phyloP scores from a whole-genome alignment of 2,113 vertebrate species.

The Chlamydotis undulata region DNA sequence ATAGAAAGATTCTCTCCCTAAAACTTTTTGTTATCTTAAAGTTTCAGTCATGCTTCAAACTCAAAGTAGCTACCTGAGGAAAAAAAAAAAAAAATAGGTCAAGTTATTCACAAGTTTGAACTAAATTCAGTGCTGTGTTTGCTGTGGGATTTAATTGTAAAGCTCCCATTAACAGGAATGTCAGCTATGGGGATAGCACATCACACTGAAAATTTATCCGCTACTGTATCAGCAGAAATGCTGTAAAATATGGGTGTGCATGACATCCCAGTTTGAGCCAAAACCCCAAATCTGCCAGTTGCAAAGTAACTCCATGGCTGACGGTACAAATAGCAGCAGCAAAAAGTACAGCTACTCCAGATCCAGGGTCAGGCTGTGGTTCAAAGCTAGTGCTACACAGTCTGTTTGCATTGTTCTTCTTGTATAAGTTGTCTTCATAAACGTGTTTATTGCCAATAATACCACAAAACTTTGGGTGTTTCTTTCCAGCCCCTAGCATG shows the following conservation, averaged over 20 bases:
- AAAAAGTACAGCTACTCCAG: not conserved
- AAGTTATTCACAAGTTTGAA: not conserved
- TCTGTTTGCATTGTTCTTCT: not conserved
- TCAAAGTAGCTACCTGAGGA: not conserved
- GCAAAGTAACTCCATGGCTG: not conserved
- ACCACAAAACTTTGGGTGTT: not conserved
- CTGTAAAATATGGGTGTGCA: fast-evolving
- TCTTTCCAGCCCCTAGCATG: not conserved
- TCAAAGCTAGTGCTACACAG: not conserved
- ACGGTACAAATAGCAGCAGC: not conserved
- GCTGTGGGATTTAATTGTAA: not conserved
- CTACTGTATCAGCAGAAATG: not conserved
- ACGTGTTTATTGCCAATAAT: not conserved
- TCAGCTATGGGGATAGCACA: not conserved
- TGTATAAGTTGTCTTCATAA: too few relatives aligned
- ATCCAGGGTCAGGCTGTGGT: not conserved
- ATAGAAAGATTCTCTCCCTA: not conserved
- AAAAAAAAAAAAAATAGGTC: not conserved
- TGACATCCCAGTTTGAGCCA: not conserved
- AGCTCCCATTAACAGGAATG: not conserved
- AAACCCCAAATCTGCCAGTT: not conserved
- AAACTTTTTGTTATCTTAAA: not conserved
- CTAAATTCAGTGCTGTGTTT: not conserved
- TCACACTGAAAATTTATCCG: not conserved
- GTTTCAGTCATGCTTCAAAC: not conserved